Evolutionary conservation across 2,888 invertebrate species (phyloP).

Genomic region (Heliconius charithonia): DNA sequence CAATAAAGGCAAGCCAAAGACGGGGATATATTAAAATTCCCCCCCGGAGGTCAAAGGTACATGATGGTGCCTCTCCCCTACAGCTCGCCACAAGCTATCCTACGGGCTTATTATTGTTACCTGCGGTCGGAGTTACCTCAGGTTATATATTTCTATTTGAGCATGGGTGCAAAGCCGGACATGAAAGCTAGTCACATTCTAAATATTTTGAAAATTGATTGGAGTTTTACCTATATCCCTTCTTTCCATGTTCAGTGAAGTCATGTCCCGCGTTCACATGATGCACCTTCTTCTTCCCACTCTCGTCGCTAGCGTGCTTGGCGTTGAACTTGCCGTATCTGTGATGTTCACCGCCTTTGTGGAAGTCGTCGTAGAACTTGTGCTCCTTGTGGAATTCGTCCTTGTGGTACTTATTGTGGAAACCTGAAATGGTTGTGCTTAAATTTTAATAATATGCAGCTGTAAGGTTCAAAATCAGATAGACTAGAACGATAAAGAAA

Average conservation of each 20-base stretch:
- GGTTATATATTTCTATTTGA: background rate
- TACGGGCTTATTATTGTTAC: too few relatives aligned
- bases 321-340: conserved; percentile 87
- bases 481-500: too few relatives aligned
- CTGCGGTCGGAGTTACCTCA: background rate
- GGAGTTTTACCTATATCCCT: conserved; percentile 78
- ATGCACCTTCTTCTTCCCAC: conserved; percentile 86
- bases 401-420: conserved; percentile 91
- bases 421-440: conserved; percentile 68
- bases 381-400: conserved; percentile 91
- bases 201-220: background rate
- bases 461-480: too few relatives aligned
- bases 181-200: background rate
- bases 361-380: conserved; percentile 89
- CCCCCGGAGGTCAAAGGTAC: too few relatives aligned
- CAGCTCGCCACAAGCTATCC: too few relatives aligned
- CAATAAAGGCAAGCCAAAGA: too few relatives aligned
- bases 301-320: conserved; percentile 85
- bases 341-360: conserved; percentile 88
- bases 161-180: background rate
- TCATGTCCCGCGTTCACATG: conserved; percentile 85
- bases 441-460: background rate
- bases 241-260: conserved; percentile 85
- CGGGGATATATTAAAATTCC: too few relatives aligned
- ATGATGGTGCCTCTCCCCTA: too few relatives aligned